Evolutionary conservation across 2,888 invertebrate genomes (phyloP), one percentile per base, ranked within the genome.

Genomic region (Phalangium opilio): DNA sequence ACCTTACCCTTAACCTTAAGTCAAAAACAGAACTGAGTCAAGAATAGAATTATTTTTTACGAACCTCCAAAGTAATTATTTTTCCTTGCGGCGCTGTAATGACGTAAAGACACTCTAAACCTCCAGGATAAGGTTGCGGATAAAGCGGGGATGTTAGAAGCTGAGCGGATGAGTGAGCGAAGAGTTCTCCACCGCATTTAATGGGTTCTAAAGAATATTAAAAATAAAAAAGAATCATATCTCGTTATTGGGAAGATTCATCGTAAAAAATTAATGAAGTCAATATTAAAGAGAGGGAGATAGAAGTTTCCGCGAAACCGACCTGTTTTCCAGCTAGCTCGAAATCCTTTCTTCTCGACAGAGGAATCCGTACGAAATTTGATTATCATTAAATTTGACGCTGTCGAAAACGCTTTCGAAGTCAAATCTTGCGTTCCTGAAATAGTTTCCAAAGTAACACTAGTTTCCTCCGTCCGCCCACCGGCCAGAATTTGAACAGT

Each of bases 341-440:
- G 53, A 70, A 95, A 95, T 55, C 95, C 95, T 69, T 87, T 83
- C 50, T 81, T 78, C 70, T 91, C 90, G 19, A 89, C 86, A 11
- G 86, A 83, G 38, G 85, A 83, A 63, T 96, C 96, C 2, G 91
- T 83, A 61, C 86, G 84, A 69, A 96, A 96, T 69, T 91, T 91
- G 53, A 96, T 79, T 53, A 93, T 89, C 87, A 96, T 90, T 63
- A 95, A 90, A 69, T 96, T 96, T 43, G 93, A 91, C 38, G 90
- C 90, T 3, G 93, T 93, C 20, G 89, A 86, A 65, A 81, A 89
- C 15, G 83, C 76, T 64, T 81, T 80, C 57, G 77, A 83, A 45
- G 82, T 77, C 56, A 89, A 70, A 63, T 89, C 87, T 67, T 82
- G 80, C 34, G 57, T 54, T 55, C 95, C 95, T 11, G 93, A 91